Conservation (phyloP, 2,113 vertebrate genomes). For the Melospiza melodia region DNA sequence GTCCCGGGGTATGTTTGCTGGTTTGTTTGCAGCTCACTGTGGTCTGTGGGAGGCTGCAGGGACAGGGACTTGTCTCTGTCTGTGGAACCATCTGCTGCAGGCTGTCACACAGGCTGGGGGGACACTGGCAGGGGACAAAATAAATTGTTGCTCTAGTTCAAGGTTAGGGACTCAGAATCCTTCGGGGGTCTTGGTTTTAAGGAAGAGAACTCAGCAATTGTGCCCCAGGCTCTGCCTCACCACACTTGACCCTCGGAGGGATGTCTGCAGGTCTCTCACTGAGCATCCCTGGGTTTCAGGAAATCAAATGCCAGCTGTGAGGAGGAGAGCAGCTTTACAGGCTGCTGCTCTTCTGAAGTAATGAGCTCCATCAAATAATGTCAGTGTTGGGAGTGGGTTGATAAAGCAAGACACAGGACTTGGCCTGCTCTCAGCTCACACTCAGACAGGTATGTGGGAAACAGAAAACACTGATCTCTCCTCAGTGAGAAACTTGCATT, state of each 20-base stretch:
- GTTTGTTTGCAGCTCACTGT: neutral
- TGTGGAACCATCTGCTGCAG: neutral
- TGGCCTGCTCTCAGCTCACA: neutral
- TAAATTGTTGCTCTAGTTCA: neutral
- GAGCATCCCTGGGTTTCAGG: neutral
- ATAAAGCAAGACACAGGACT: neutral
- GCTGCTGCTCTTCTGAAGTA: neutral
- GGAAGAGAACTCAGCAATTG: neutral
- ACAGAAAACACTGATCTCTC: neutral
- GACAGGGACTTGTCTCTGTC: neutral
- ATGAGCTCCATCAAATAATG: neutral
- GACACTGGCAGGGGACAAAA: too few species aligned
- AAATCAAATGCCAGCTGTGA: neutral
- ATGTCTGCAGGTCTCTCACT: neutral
- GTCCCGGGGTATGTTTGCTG: neutral
- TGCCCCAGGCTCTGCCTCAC: neutral
- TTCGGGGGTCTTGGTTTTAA: neutral
- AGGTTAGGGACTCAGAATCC: neutral
- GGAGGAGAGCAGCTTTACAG: neutral
- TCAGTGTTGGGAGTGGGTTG: neutral
- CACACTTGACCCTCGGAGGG: neutral
- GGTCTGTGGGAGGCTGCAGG: neutral
- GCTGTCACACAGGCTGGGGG: neutral
- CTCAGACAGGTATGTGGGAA: neutral
- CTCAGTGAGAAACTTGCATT: neutral